Evolutionary conservation across 2,888 invertebrate genomes (phyloP), one percentile per base, ranked within the genome.

Genomic region (Petrolisthes manimaculis): DNA sequence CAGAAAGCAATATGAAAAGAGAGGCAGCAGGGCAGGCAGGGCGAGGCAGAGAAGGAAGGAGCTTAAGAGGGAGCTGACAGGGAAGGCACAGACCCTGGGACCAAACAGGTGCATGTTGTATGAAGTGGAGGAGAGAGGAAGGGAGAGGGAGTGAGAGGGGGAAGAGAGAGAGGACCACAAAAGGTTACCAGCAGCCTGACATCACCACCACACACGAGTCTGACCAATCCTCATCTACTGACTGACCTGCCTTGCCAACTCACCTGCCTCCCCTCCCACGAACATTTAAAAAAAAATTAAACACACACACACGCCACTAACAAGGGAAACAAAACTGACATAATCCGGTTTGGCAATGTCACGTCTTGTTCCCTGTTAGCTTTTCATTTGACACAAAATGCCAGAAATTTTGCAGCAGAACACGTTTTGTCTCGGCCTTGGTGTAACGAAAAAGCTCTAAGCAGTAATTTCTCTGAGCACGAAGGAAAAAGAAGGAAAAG

Each of bases 71-170:
- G 69, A 67, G 69, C 56, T 37, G 67, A 24, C 56, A 67, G 67
- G 82, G 67, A 67, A 82, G 61, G 67, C 61, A 82, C 24, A 82
- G 82, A 82, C 61, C 21, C n/a, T 54, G 54, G 18, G 54, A 80
- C 9, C 18, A 21, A 80, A 8, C n/a, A 6, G 37, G 37, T 37
- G 37, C 37, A 37, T 37, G 37, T 37, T 37, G 12, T 18, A 69
- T 18, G 12, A 12, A 9, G 9, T 5, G 55, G 14, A n/a, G 21
- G 55, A 21, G 61, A 21, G 55, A n/a, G 81, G 24, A 21, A 54
- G n/a, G 24, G 6, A 55, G 54, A 81, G 55, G 21, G 81, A 55
- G n/a, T 37, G 37, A 75, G 12, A 12, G 14, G 51, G 54, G n/a
- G n/a, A n/a, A n/a, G n/a, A n/a, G n/a, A n/a, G n/a, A 77, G 9